Evolutionary conservation across 2,113 vertebrate species (phyloP).

Genomic region (Athene cunicularia): DNA sequence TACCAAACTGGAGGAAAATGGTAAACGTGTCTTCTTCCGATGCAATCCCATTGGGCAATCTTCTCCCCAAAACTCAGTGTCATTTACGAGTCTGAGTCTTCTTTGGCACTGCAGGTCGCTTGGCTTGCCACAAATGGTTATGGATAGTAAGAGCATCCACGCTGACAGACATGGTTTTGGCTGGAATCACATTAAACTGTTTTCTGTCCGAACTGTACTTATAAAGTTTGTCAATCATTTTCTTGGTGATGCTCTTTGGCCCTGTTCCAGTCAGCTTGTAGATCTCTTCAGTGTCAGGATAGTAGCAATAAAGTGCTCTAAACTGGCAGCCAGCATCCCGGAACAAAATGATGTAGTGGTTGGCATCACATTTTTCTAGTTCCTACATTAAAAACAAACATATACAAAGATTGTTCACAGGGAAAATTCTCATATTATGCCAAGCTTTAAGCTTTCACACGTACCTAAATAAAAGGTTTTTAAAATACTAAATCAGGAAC

Average conservation of each 20-base stretch:
- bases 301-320: slow-evolving; percentile 89
- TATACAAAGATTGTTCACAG: neutral
- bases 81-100: slow-evolving; percentile 81
- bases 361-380: slow-evolving; percentile 93
- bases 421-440: rapidly evolving
- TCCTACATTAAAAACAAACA: slow-evolving; percentile 74
- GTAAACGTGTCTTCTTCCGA: neutral
- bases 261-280: slow-evolving; percentile 90
- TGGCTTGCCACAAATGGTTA: slow-evolving; percentile 93
- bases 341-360: slow-evolving; percentile 96
- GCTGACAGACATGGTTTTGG: slow-evolving; percentile 93
- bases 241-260: slow-evolving; percentile 86
- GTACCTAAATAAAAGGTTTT: neutral
- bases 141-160: slow-evolving; percentile 96
- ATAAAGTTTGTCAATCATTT: slow-evolving; percentile 96
- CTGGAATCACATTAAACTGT: slow-evolving; percentile 92
- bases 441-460: neutral
- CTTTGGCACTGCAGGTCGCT: slow-evolving; percentile 86
- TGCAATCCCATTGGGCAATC: neutral
- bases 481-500: neutral
- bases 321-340: slow-evolving; percentile 95
- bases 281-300: slow-evolving; percentile 91
- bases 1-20: slow-evolving; percentile 27
- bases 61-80: slow-evolving; percentile 3
- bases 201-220: slow-evolving; percentile 98